Evolutionary conservation across 2,888 invertebrate genomes (phyloP).

Genomic region (Altica lythri): DNA sequence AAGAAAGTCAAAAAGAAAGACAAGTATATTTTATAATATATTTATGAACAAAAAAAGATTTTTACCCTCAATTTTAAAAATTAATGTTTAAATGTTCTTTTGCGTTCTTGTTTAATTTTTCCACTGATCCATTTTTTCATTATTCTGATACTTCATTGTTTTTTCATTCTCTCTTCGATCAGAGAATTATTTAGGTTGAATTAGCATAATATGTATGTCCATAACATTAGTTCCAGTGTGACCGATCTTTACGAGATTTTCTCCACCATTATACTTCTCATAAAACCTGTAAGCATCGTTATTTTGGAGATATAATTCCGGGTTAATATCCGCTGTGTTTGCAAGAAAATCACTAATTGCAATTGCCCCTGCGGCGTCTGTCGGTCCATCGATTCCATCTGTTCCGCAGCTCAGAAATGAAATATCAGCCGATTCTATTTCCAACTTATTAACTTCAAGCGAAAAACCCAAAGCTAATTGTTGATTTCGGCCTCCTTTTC

Average conservation of each 20-base stretch:
- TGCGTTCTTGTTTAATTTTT: no score
- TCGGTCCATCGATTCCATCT: conserved; percentile 97
- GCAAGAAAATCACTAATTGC: conserved; percentile 65
- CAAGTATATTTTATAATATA: no score
- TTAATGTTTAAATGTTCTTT: no score
- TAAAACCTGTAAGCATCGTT: conserved; percentile 90
- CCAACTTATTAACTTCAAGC: conserved; percentile 57
- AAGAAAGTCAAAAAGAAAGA: no score
- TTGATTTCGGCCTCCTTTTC: conserved; percentile 93
- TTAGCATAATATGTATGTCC: conserved; percentile 78
- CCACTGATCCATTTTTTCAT: no score
- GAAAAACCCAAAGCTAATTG: conserved; percentile 85
- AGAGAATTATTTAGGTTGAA: conserved; percentile 29
- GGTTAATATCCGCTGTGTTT: conserved; percentile 55
- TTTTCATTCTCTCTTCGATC: no score
- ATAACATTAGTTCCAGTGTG: conserved; percentile 98
- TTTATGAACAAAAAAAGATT: no score
- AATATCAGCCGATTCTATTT: conserved; percentile 52
- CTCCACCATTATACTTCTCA: conserved; percentile 65
- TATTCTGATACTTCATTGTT: no score
- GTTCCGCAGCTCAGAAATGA: conserved; percentile 85
- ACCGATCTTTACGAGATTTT: conserved; percentile 79
- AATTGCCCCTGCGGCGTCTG: conserved; percentile 91
- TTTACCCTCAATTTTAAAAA: no score
- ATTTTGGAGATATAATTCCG: conserved; percentile 62